Base-by-base conservation (phyloP, 2,797 vertebrate genomes). In the Falco novaeseelandiae region DNA sequence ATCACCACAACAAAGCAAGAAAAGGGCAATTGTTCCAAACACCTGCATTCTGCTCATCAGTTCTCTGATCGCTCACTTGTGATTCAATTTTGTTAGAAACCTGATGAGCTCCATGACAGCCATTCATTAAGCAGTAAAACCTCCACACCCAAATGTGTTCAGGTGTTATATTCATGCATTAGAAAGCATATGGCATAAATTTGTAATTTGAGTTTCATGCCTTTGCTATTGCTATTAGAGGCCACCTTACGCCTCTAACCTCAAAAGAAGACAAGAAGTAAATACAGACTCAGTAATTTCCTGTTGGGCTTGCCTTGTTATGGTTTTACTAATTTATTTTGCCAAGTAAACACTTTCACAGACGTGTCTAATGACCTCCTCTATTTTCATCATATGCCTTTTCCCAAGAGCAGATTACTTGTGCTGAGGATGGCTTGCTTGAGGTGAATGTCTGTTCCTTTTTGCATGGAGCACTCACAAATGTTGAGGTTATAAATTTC, bases 11-110 rank as follows among this genome's bases (percentile, higher is more conserved):
- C 46, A 93, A 83, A 80, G 42, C 49, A 66, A 87, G 67, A 32
- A 93, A 84, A 84, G 70, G n/a, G 32, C 36, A 66, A 17, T 77
- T 70, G 55, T 55, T 87, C 48, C 51, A 66, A 76, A 51, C 74
- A 89, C 78, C 87, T 94, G 91, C 0, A 0, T 65, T 91, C 63
- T 1, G 3, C 62, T 84, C 70, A 62, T 84, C 66, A 46, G 63
- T 5, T 91, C 1, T 0, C 59, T 73, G 63, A 66, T 69, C 63
- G 58, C 22, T 1, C 51, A 59, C 82, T 73, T 0, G 0, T 34
- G 66, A 72, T 62, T 80, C 51, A 51, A 7, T 76, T 93, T 48
- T 38, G 25, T 44, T 83, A 65, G 27, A 91, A 94, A 85, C 12
- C 34, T 66, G 79, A 29, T 63, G 48, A 46, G 83, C 32, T 73